phyloP scores from a whole-genome alignment of 2,797 vertebrate species.

The Tenualosa thibaudeaui region DNA sequence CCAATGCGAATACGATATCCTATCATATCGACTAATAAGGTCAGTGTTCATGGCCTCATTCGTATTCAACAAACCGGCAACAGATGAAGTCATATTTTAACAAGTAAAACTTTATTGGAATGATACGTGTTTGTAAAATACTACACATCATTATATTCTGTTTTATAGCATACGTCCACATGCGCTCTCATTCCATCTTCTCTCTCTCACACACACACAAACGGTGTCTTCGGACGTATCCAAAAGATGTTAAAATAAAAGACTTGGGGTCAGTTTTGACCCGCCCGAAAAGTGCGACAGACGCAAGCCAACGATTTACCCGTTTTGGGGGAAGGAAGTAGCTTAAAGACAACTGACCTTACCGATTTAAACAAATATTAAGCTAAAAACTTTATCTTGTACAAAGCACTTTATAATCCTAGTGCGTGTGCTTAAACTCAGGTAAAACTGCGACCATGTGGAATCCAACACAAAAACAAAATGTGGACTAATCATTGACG shows the following conservation, averaged over 20 bases:
- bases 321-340: neutral
- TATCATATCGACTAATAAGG: neutral
- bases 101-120: conserved; percentile 82
- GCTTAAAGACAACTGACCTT: neutral
- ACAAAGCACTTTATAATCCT: neutral
- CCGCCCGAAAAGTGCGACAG: conserved; percentile 12
- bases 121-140: conserved; percentile 78
- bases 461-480: conserved; percentile 8
- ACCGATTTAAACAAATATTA: neutral
- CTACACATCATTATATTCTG: conserved; percentile 67
- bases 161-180: conserved; percentile 32
- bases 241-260: neutral
- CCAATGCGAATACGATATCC: too few species aligned
- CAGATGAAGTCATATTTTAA: conserved; percentile 65
- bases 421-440: neutral
- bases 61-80: conserved; percentile 28
- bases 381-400: neutral
- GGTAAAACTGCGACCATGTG: neutral
- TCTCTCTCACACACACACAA: conserved; percentile 21
- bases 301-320: conserved; percentile 4
- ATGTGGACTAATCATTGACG: conserved; percentile 7
- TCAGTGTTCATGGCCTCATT: neutral
- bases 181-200: conserved; percentile 1
- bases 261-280: neutral
- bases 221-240: neutral